Percentiles rank a stretch among this genome's conserved stretches.
These are phyloP conservation scores for Picus viridis DNA, from an alignment of 2,797 vertebrate species.

Conservation along the genomic window DNA sequence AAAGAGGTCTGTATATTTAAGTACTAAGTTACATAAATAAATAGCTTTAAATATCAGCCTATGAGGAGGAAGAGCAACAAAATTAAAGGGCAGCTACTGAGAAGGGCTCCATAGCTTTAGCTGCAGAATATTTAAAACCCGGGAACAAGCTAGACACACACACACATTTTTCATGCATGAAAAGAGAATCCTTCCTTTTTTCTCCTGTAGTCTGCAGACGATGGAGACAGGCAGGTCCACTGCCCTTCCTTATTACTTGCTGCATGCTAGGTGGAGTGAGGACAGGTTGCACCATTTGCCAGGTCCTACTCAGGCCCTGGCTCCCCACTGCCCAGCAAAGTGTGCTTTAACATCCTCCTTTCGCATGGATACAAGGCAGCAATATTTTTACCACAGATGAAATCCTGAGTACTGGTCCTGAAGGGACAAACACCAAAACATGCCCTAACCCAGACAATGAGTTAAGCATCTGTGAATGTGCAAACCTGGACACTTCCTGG, in stretches of 20 bases:
- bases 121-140: not conserved
- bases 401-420: not conserved
- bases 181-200: not conserved
- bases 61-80: not conserved
- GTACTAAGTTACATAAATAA: not conserved
- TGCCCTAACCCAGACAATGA: no score
- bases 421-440: no score
- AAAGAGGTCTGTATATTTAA: not conserved
- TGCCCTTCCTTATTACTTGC: accelerated
- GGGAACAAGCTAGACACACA: not conserved
- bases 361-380: not conserved
- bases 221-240: not conserved
- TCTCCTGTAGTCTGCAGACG: not conserved
- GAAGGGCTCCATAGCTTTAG: not conserved
- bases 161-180: not conserved
- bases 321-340: not conserved
- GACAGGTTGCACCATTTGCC: accelerated
- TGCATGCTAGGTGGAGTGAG: accelerated
- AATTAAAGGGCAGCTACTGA: not conserved
- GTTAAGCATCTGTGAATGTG: no score
- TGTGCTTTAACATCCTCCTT: not conserved
- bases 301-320: not conserved
- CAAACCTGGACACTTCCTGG: no score
- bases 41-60: not conserved
- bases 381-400: not conserved